Evolutionary conservation across 2,888 invertebrate genomes (phyloP), one percentile per base, ranked within the genome.

Genomic region (Plagodis dolabraria): DNA sequence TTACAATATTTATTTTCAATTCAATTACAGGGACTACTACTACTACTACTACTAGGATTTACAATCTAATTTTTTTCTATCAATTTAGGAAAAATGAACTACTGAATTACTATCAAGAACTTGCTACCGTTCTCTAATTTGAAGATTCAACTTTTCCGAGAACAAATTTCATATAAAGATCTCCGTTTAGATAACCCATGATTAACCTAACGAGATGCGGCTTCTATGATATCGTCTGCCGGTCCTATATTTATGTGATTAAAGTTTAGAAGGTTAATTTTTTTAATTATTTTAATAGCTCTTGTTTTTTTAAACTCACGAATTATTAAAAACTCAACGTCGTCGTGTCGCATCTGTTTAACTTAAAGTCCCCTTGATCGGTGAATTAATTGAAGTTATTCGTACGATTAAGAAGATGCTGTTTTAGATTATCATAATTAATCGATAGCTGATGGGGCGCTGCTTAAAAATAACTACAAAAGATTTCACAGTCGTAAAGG

Each of bases 281-380:
- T 69, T 64, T 67, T 69, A 67, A 67, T 67, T 58, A 64, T 58
- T 60, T 67, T 67, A 49, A 67, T 66, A 36, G 64, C 60, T 60
- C 52, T 59, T 52, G 63, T 54, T 62, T 63, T 53, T 58, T 63
- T 65, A 60, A 61, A 56, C 53, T 49, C 60, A 45, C n/a, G 48
- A 52, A 50, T 52, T 10, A 0, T 61, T 50, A 64, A 67, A 65
- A 64, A 61, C 64, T 63, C 56, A 60, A 60, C 63, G 47, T 44
- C 55, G 56, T 65, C 58, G 57, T 56, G 57, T 46, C 48, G 50
- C 60, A 67, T 67, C 64, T 65, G 65, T 62, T 61, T 65, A 60
- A 61, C 51, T 60, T 53, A 59, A 36, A 43, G 49, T 47, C 63
- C 58, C 67, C 63, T 57, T 63, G 58, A 60, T 63, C 57, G 47